Evolutionary conservation across 2,797 vertebrate species (phyloP).

Genomic region (Phoebastria nigripes): DNA sequence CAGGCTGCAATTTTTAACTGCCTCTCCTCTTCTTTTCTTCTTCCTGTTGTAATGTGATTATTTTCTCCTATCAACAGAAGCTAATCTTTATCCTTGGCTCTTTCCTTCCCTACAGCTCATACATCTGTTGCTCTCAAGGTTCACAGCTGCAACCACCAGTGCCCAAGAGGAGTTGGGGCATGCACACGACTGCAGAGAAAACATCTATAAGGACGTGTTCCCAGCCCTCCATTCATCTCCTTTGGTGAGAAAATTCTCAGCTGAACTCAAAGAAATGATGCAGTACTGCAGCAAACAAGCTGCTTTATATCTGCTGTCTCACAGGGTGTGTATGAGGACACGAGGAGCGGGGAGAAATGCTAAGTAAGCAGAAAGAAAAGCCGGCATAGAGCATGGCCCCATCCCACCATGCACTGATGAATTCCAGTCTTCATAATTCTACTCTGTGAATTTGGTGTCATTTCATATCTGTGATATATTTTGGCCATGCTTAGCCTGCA

Average conservation of each 20-base stretch:
- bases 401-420: not conserved
- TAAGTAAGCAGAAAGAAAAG: not conserved
- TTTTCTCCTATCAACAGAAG: not conserved
- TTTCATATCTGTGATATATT: not conserved
- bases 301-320: not conserved
- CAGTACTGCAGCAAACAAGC: not conserved
- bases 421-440: not conserved
- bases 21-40: not conserved
- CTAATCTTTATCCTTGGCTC: not conserved
- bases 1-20: not conserved
- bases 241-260: not conserved
- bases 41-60: not conserved
- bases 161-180: not conserved
- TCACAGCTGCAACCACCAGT: not conserved
- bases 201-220: not conserved
- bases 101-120: not conserved
- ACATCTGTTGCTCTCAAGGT: not conserved
- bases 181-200: not conserved
- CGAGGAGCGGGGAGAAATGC: not conserved
- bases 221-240: not conserved
- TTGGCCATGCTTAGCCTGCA: not conserved
- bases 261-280: not conserved
- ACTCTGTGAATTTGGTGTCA: not conserved
- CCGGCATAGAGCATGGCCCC: not conserved
- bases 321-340: not conserved